Conservation (phyloP, 2,888 invertebrate species). For the Unio pictorum region DNA sequence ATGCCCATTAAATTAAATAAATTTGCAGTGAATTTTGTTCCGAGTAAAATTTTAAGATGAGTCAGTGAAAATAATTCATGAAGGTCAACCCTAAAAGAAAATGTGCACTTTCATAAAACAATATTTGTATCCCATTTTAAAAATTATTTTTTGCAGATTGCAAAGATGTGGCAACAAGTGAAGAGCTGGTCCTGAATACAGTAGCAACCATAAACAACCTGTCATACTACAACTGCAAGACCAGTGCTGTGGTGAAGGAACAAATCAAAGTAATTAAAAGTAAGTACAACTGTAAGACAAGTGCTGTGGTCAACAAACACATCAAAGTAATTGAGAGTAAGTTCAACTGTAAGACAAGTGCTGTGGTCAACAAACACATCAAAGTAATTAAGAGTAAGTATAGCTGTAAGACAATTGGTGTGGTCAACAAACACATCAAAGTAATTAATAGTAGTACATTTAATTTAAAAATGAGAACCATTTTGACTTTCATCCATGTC, state of each 20-base stretch:
- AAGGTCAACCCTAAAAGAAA: too few species aligned
- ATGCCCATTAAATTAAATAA: too few species aligned
- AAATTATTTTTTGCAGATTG: slow-evolving; percentile 47
- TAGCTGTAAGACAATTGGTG: slow-evolving; percentile 38
- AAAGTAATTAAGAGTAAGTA: slow-evolving; percentile 68
- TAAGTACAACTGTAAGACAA: slow-evolving; percentile 50
- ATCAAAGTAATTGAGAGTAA: slow-evolving; percentile 68
- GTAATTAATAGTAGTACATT: slow-evolving; percentile 66
- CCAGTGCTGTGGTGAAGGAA: slow-evolving; percentile 58
- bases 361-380: slow-evolving; percentile 59
- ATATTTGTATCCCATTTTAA: too few species aligned
- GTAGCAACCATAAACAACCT: slow-evolving; percentile 88
- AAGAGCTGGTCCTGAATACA: slow-evolving; percentile 84
- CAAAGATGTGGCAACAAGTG: slow-evolving; percentile 68
- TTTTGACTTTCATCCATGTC: too few species aligned
- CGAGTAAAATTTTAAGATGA: too few species aligned
- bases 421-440: slow-evolving; percentile 57
- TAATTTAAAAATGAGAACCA: too few species aligned
- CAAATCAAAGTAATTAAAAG: slow-evolving; percentile 68
- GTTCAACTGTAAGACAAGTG: slow-evolving; percentile 42
- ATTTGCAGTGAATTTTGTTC: too few species aligned
- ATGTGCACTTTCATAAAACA: too few species aligned
- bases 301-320: slow-evolving; percentile 62
- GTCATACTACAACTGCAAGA: slow-evolving; percentile 75
- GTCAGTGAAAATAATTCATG: too few species aligned